Percentiles rank a stretch among this genome's conserved stretches.
Conservation (phyloP, 2,113 vertebrate genomes). For the Ramphastos sulfuratus region DNA sequence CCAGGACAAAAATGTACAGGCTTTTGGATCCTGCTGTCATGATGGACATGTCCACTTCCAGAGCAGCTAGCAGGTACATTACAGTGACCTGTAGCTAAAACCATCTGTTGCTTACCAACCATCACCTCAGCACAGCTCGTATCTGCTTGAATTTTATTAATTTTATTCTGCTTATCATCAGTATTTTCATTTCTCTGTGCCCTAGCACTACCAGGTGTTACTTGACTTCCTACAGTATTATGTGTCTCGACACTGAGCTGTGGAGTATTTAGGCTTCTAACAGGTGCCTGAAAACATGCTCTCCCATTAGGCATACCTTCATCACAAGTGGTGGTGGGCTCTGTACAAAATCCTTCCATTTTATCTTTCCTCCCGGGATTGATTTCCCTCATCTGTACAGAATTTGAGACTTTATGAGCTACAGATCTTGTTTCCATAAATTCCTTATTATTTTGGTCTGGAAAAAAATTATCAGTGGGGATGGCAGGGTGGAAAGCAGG, state of each 20-base stretch:
- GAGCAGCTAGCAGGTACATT: not conserved
- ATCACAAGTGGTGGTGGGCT: not conserved
- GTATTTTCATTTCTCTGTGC: not conserved
- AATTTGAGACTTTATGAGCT: constrained; percentile 6
- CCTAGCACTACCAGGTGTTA: not conserved
- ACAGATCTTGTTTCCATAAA: not conserved
- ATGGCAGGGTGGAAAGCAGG: not conserved
- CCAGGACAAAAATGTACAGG: not conserved
- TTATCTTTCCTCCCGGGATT: not conserved
- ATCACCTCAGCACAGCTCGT: not conserved
- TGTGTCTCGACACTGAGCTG: not conserved
- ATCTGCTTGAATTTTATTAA: not conserved
- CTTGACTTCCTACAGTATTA: not conserved
- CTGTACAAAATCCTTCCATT: not conserved
- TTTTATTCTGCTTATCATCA: not conserved
- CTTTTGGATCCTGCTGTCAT: not conserved
- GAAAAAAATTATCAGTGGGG: not conserved
- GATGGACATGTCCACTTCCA: not conserved
- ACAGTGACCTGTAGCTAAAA: not conserved
- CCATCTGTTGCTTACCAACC: not conserved
- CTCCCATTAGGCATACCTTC: not conserved
- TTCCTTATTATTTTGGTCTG: constrained; percentile 20
- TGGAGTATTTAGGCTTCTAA: not conserved
- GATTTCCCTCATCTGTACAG: not conserved
- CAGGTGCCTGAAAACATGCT: not conserved